Percentiles rank a stretch among this genome's conserved stretches.
Evolutionary conservation across 2,113 vertebrate species (phyloP).

Genomic region (Larimichthys crocea): DNA sequence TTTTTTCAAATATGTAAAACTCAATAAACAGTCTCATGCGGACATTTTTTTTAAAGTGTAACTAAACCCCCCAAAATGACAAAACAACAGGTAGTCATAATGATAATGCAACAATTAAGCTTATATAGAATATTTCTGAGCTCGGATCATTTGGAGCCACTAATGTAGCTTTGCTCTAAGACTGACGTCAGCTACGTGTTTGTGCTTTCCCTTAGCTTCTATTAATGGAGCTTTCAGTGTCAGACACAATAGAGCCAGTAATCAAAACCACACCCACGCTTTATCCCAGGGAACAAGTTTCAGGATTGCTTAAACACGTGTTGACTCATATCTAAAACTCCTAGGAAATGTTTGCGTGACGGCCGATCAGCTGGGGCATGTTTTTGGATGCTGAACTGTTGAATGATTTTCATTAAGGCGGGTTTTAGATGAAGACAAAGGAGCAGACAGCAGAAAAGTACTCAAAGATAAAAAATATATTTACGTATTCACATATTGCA

Average conservation of each 20-base stretch:
- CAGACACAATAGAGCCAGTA: not conserved
- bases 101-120: not conserved
- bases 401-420: not conserved
- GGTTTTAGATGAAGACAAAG: not conserved
- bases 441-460: not conserved
- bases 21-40: too few species aligned
- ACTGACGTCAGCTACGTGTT: not conserved
- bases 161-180: too few species aligned
- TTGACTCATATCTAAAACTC: slow-evolving; percentile 9
- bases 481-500: slow-evolving; percentile 12
- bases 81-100: not conserved
- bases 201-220: not conserved
- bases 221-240: not conserved
- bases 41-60: too few species aligned
- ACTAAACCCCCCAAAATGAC: not conserved
- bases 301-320: not conserved
- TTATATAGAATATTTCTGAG: not conserved
- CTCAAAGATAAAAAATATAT: slow-evolving; percentile 9
- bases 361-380: not conserved
- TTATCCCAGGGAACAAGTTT: not conserved
- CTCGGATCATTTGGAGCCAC: too few species aligned
- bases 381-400: too few species aligned
- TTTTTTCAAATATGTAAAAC: too few species aligned
- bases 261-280: not conserved
- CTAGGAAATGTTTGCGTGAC: slow-evolving; percentile 8